Base-by-base conservation (phyloP, 2,113 vertebrate species). In the Micronycteris hirsuta region DNA sequence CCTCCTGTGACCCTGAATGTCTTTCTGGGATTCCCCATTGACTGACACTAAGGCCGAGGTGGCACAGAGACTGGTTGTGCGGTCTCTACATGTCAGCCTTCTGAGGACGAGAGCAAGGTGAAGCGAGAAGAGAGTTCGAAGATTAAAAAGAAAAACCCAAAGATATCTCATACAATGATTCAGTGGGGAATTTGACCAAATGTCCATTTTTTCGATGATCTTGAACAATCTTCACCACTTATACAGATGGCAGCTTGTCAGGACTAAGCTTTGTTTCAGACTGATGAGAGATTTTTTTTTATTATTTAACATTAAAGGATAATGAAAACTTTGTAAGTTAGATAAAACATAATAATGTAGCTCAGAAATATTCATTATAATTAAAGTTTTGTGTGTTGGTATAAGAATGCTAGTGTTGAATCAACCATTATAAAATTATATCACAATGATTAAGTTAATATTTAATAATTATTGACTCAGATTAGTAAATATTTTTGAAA, bases 51-150 rank as follows among this genome's bases (percentile, higher is more conserved):
- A 33, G n/a, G 33, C 33, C 26, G 61, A 38, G 3, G n/a, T 15
- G 15, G 10, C 2, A 54, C 0, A 1, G 12, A 38, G 4, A 36
- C 14, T 33, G 10, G 4, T 4, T 58, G 11, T n/a, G 8, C 10
- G 4, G 3, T 65, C 5, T 92, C 36, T 8, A 20, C 22, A 31
- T 0, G 0, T 16, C 19, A 17, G 19, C 17, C 4, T 81, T 56
- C n/a, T 22, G 19, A 81, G 52, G 3, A 11, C 86, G 9, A 41
- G 3, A 88, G 24, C 2, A 26, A n/a, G 4, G 8, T 17, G 10
- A 47, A 85, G 5, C 1, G 1, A 22, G 11, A 10, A 47, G 1
- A 61, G 58, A 68, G 3, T 0, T 28, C 47, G 15, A 28, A 43
- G 17, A 65, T 4, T 14, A 33, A 63, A 52, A 80, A 38, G 7